Conservation (phyloP, 2,113 vertebrate species). For the Indicator indicator region DNA sequence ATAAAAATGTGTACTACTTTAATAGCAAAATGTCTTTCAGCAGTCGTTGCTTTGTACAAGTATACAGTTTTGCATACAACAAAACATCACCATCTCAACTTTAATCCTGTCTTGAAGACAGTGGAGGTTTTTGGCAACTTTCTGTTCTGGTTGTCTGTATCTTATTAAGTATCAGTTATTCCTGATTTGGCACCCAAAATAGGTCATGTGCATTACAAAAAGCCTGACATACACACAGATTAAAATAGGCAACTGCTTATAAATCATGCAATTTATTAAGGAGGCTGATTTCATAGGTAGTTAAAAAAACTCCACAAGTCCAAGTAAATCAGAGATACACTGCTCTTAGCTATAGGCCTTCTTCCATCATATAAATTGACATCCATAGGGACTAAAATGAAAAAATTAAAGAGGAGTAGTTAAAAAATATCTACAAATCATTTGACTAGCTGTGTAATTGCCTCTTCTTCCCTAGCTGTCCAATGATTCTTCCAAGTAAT, state of each 20-base stretch:
- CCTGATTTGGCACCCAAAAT: neutral
- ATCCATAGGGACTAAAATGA: neutral
- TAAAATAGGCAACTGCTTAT: slow-evolving; percentile 18
- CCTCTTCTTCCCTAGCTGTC: slow-evolving; percentile 52
- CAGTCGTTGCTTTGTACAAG: neutral
- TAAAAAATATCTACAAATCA: neutral
- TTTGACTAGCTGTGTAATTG: slow-evolving; percentile 29
- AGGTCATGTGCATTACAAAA: neutral
- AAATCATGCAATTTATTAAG: slow-evolving; percentile 57
- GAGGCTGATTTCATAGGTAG: neutral
- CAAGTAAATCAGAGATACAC: neutral
- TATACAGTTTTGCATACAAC: slow-evolving; percentile 8
- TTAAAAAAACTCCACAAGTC: neutral
- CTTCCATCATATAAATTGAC: neutral
- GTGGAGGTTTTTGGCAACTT: neutral
- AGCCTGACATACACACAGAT: neutral
- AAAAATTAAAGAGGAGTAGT: neutral
- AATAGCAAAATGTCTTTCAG: neutral
- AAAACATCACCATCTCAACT: neutral
- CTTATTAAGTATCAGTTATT: neutral
- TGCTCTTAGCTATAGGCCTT: neutral
- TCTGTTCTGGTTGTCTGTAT: neutral
- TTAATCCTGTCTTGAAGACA: neutral
- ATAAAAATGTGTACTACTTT: neutral
- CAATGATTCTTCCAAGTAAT: slow-evolving; percentile 50